Evolutionary conservation across 2,888 invertebrate genomes (phyloP).

Genomic region (Saturnia pavonia): DNA sequence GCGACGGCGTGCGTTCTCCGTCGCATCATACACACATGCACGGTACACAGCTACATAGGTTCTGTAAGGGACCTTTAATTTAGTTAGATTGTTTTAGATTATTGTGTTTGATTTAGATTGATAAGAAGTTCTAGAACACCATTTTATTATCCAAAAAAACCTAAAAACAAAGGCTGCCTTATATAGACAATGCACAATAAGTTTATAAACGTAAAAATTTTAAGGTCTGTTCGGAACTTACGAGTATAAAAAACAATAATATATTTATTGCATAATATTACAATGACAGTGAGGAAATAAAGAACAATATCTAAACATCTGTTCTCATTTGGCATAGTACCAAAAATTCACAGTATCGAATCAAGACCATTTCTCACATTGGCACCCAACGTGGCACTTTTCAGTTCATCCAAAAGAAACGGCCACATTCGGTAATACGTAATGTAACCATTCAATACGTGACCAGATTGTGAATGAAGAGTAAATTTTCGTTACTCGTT

Average conservation of each 20-base stretch:
- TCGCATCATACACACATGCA: too few species aligned
- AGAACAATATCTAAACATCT: neutral
- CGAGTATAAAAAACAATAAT: neutral
- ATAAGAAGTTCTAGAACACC: too few species aligned
- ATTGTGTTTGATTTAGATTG: too few species aligned
- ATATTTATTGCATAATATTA: neutral
- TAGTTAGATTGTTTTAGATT: too few species aligned
- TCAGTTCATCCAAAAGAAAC: conserved; percentile 15
- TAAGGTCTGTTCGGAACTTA: too few species aligned
- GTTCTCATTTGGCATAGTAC: neutral
- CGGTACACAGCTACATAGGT: too few species aligned
- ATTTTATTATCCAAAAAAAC: too few species aligned
- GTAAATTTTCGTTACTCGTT: neutral
- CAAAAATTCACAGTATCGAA: conserved; percentile 8
- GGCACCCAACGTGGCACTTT: conserved; percentile 11
- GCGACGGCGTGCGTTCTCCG: too few species aligned
- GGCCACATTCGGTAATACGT: conserved; percentile 6
- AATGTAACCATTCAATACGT: conserved; percentile 12
- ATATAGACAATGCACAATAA: too few species aligned
- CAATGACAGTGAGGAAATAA: neutral
- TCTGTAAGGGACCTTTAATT: too few species aligned
- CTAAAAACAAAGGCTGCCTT: too few species aligned
- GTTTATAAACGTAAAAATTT: too few species aligned
- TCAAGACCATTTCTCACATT: conserved; percentile 8
- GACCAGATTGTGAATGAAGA: conserved; percentile 2